A percentile compares a stretch with the other conserved stretches of the same genome.
Conservation (phyloP, 2,888 invertebrate genomes). For the Troides aeacus region DNA sequence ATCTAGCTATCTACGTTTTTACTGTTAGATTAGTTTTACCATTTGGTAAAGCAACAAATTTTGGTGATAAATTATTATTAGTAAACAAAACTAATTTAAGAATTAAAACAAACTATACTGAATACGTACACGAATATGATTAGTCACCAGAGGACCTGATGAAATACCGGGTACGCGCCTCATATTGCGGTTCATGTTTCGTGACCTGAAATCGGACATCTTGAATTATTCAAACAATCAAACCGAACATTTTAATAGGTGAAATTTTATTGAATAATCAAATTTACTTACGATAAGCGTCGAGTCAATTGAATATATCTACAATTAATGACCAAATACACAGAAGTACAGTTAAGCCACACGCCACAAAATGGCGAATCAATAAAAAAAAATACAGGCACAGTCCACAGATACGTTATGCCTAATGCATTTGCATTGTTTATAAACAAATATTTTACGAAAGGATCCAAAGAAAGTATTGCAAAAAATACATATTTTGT, state of each 20-base stretch:
- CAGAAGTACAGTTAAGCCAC: neutral
- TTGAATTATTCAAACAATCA: too few relatives aligned
- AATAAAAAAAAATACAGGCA: neutral
- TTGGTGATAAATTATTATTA: neutral
- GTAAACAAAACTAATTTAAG: neutral
- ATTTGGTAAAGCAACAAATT: neutral
- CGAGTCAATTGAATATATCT: neutral
- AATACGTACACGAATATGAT: slow-evolving; percentile 20
- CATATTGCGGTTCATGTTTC: slow-evolving; percentile 19
- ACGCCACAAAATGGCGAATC: slow-evolving; percentile 2
- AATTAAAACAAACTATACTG: neutral
- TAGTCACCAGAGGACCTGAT: neutral
- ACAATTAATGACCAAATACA: neutral
- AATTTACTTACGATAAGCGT: neutral
- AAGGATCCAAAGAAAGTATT: too few relatives aligned
- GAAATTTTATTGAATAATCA: neutral
- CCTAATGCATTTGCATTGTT: neutral
- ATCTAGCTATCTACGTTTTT: too few relatives aligned
- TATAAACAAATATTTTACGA: neutral
- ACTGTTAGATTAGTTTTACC: neutral
- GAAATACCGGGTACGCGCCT: slow-evolving; percentile 7
- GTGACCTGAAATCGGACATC: neutral
- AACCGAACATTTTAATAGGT: neutral
- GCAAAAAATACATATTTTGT: too few relatives aligned
- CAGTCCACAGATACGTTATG: neutral